Percentiles rank a stretch among this genome's conserved stretches.
Evolutionary conservation across 2,113 vertebrate genomes (phyloP).

Genomic region (Toxostoma redivivum): DNA sequence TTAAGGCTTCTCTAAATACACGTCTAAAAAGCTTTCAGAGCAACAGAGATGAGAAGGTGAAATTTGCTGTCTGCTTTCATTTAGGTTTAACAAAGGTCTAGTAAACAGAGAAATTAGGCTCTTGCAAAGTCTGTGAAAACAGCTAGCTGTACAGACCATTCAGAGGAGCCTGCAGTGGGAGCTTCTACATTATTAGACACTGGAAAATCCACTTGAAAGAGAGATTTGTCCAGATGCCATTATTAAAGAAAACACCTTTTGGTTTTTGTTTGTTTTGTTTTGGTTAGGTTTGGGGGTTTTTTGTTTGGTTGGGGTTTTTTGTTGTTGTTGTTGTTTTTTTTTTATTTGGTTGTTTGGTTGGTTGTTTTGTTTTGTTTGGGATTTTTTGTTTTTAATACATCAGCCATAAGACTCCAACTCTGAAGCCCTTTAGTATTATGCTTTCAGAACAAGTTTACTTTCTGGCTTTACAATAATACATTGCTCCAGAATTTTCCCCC

Average conservation of each 20-base stretch:
- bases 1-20: neutral
- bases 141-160: neutral
- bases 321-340: neutral
- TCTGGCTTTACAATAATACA: neutral
- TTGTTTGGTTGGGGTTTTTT: no score
- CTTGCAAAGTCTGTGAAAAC: neutral
- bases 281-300: neutral
- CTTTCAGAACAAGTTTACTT: neutral
- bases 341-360: no score
- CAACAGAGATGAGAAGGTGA: neutral
- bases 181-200: accelerated
- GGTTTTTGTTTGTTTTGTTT: neutral
- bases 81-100: neutral
- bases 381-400: neutral
- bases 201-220: neutral
- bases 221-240: neutral
- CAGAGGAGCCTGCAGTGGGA: neutral
- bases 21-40: neutral
- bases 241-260: neutral
- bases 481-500: neutral
- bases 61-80: neutral
- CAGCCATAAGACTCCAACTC: neutral
- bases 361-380: neutral
- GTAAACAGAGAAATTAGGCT: neutral
- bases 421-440: neutral